Base-by-base conservation (phyloP, 2,888 invertebrate species). In the Morpho helenor region DNA sequence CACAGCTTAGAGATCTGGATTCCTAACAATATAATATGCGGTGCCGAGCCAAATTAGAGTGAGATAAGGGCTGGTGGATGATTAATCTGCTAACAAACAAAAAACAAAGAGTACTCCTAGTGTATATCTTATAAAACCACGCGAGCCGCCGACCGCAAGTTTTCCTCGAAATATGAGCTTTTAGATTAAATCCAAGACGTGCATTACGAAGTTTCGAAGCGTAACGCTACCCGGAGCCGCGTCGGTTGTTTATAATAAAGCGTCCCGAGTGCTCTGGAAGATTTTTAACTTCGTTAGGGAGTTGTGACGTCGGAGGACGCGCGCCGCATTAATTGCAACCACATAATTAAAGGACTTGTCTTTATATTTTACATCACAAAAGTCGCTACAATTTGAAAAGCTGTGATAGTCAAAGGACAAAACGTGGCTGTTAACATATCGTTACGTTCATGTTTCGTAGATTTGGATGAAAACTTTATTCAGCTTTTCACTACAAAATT, bases 131-230 rank as follows among this genome's bases (percentile, higher is more conserved):
- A 51, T n/a, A n/a, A 23, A 50, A 43, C 42, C 42, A 51, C 4
- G 41, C 39, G 8, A 40, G 31, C 44, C 22, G 16, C 16, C 7
- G 22, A 39, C 44, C 39, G 39, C 16, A 8, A 52, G 44, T 52
- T 45, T 45, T 43, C 39, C 45, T 52, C 45, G 45, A 52, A 52
- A 52, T 45, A 52, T 52, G 52, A 52, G 52, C 59, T 59, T 60
- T 59, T 62, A 62, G 48, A 59, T 59, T 59, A 62, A 63, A 57
- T 61, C 56, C 52, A 52, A 59, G 61, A 57, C 59, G 52, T 43
- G 51, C 51, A 57, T 66, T 66, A 61, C 62, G 62, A 66, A 64
- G 53, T 62, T 66, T 59, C 43, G 47, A 56, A 61, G 57, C 61
- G 49, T 53, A 61, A 56, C 53, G 52, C 41, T 52, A 47, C 40